Evolutionary conservation across 2,113 vertebrate species (phyloP).

Genomic region (Daphoenositta chrysoptera): DNA sequence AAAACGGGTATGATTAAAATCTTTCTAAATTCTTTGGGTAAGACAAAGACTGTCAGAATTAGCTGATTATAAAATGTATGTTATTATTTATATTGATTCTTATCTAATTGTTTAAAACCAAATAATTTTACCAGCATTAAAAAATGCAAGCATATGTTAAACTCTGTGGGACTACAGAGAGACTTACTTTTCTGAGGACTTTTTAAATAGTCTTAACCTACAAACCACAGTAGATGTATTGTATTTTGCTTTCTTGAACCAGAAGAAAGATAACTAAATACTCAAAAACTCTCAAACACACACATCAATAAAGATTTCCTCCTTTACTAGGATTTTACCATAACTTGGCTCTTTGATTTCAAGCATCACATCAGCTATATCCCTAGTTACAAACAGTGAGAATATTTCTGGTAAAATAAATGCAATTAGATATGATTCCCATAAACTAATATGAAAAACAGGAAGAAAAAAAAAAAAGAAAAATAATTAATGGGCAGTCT

Average conservation of each 20-base stretch:
- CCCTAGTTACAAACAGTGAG: neutral
- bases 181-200: neutral
- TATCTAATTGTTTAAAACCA: neutral
- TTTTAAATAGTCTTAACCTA: neutral
- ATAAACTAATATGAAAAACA: neutral
- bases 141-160: rapidly evolving
- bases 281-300: neutral
- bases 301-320: neutral
- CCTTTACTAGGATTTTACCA: neutral
- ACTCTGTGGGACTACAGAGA: neutral
- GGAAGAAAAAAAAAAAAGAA: too few relatives aligned
- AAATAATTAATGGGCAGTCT: neutral
- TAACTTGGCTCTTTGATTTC: neutral
- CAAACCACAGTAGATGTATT: rapidly evolving
- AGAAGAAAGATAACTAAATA: neutral
- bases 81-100: neutral
- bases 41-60: neutral
- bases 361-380: neutral
- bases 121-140: neutral
- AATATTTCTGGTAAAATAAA: neutral
- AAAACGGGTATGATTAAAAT: neutral
- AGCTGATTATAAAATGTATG: neutral
- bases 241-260: neutral
- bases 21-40: neutral
- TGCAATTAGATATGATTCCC: neutral